These are phyloP conservation scores for Cephus spinipes DNA, from an alignment of 2,888 invertebrate species.

Conservation along the genomic window DNA sequence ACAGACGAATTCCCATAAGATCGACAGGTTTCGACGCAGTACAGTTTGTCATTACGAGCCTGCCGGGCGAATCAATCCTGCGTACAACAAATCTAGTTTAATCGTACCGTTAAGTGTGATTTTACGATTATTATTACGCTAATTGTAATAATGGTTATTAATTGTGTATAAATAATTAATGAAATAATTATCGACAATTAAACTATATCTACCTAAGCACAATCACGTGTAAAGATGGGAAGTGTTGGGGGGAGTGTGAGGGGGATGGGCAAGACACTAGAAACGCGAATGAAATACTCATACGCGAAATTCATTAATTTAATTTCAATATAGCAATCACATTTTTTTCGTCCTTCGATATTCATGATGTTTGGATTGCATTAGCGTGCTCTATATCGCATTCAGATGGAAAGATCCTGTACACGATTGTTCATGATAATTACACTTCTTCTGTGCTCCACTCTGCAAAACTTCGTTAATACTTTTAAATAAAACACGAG, in stretches of 20 bases:
- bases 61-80: conserved; percentile 26
- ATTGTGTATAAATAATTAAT: conserved; percentile 2
- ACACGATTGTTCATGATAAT: neutral
- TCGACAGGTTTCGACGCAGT: neutral
- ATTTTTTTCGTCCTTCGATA: neutral
- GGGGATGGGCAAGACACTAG: neutral
- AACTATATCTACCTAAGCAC: neutral
- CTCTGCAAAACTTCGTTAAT: conserved; percentile 10
- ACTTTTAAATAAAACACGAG: neutral
- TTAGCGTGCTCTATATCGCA: neutral
- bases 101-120: conserved; percentile 23
- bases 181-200: neutral
- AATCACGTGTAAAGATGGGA: neutral
- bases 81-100: conserved; percentile 32
- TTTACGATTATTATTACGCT: conserved; percentile 2
- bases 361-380: neutral
- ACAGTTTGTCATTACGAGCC: neutral
- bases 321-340: neutral
- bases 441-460: neutral
- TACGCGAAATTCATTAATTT: neutral
- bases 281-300: neutral
- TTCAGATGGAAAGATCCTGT: neutral
- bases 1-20: neutral
- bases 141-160: neutral
- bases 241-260: neutral